These are phyloP conservation scores for Zaprionus taronus DNA, from an alignment of 1,140 invertebrate genomes.

Conservation along the genomic window DNA sequence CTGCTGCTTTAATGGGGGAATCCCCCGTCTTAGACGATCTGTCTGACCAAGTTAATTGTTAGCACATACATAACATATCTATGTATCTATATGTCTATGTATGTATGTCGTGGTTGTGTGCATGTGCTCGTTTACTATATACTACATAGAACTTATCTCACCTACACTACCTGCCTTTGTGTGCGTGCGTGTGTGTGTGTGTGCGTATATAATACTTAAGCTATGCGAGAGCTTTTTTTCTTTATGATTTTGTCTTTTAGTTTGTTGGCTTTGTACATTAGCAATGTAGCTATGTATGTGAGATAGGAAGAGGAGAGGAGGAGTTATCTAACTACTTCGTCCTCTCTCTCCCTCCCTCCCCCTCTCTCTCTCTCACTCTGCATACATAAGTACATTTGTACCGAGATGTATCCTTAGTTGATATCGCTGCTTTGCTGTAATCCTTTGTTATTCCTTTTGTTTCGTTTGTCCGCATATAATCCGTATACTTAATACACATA, in stretches of 20 bases:
- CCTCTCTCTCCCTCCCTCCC: neutral
- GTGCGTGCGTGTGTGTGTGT: neutral
- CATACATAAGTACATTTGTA: neutral
- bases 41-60: conserved; percentile 33
- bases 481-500: neutral
- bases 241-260: neutral
- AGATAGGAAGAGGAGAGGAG: neutral
- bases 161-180: neutral
- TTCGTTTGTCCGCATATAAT: neutral
- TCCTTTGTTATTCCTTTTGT: neutral
- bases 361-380: neutral
- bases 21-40: neutral
- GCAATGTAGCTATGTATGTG: neutral
- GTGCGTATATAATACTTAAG: neutral
- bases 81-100: conserved; percentile 2
- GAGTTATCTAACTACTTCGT: neutral
- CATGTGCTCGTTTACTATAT: conserved; percentile 3
- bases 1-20: neutral
- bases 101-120: neutral
- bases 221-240: conserved; percentile 1
- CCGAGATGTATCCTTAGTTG: neutral
- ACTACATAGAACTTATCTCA: neutral
- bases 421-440: neutral
- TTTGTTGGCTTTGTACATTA: neutral
- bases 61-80: conserved; percentile 5